Conservation (phyloP, 2,888 invertebrate species). For the Rhamnusium bicolor region DNA sequence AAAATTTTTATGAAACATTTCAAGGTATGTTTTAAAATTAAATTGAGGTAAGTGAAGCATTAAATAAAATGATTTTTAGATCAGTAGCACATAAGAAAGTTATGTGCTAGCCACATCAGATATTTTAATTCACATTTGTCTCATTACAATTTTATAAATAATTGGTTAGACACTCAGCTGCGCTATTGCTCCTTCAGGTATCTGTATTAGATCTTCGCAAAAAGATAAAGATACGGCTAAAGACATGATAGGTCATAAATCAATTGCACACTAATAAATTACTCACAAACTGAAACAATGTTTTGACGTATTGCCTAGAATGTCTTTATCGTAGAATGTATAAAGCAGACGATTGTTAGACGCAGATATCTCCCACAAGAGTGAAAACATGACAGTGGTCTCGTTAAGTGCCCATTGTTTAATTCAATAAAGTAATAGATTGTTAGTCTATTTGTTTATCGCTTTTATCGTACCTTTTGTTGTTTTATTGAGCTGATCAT, state of each 20-base stretch:
- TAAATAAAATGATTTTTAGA: too few relatives aligned
- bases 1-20: too few relatives aligned
- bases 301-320: slow-evolving; percentile 3
- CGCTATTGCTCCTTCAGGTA: neutral
- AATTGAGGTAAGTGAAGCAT: too few relatives aligned
- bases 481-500: neutral
- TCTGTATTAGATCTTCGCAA: neutral
- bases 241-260: neutral
- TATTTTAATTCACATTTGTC: too few relatives aligned
- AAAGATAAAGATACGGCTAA: neutral
- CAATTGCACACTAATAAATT: neutral
- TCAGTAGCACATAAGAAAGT: too few relatives aligned
- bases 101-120: too few relatives aligned
- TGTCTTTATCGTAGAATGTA: neutral
- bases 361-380: neutral
- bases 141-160: too few relatives aligned
- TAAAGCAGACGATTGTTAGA: slow-evolving; percentile 10
- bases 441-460: neutral
- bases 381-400: slow-evolving; percentile 15
- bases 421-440: slow-evolving; percentile 1
- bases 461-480: neutral
- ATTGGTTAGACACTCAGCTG: neutral
- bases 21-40: too few relatives aligned
- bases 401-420: slow-evolving; percentile 16
- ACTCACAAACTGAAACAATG: slow-evolving; percentile 3